Conservation (phyloP, 2,888 invertebrate species). For the Parthenolecanium corni region DNA sequence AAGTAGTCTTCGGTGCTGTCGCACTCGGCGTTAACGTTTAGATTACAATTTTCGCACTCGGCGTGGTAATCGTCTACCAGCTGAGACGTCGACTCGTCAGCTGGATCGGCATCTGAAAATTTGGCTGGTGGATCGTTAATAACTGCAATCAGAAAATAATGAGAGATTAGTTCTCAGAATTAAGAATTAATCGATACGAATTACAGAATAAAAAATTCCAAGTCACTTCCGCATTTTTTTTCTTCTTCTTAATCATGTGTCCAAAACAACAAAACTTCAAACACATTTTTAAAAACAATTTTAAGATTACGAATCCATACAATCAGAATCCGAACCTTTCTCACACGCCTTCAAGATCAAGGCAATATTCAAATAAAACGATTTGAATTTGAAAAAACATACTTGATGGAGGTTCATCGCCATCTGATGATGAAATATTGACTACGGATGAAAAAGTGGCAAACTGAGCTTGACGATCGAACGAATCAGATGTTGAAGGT, state of each 20-base stretch:
- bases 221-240: too few species aligned
- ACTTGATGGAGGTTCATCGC: slow-evolving; percentile 8
- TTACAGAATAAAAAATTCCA: too few species aligned
- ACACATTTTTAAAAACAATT: too few species aligned
- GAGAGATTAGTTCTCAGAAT: not conserved
- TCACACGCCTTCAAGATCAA: too few species aligned
- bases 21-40: slow-evolving; percentile 40
- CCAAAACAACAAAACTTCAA: too few species aligned
- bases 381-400: not conserved
- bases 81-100: not conserved
- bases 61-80: slow-evolving; percentile 59
- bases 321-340: too few species aligned
- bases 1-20: slow-evolving; percentile 52
- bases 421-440: slow-evolving; percentile 7
- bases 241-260: too few species aligned
- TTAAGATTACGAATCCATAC: too few species aligned
- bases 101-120: not conserved
- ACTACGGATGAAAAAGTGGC: slow-evolving; percentile 11
- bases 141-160: not conserved
- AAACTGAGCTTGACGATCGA: slow-evolving; percentile 18
- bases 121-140: slow-evolving; percentile 1
- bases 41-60: slow-evolving; percentile 77
- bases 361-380: too few species aligned
- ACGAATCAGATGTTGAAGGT: slow-evolving; percentile 20
- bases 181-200: too few species aligned